A percentile compares a stretch with the other conserved stretches of the same genome.
Conservation (phyloP, 2,888 invertebrate species). For the Hirtodrosophila cameraria region DNA sequence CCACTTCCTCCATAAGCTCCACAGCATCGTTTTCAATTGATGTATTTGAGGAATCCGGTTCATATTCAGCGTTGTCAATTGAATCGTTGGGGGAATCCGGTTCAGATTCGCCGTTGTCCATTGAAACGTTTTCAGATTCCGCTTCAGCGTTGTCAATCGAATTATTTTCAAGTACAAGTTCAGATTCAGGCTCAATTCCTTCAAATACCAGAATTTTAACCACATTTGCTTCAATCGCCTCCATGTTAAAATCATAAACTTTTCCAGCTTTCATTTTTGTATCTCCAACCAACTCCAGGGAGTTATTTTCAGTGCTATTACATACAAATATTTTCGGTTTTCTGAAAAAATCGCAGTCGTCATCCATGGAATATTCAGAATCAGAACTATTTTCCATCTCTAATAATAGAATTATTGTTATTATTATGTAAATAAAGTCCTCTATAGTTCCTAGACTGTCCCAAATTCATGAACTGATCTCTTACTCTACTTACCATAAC, state of each 20-base stretch:
- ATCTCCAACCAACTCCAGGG: neutral
- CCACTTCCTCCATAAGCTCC: too few relatives aligned
- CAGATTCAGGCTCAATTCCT: neutral
- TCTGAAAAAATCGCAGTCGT: constrained; percentile 11
- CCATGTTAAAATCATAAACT: neutral
- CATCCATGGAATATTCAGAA: constrained; percentile 2
- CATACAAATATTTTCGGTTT: constrained; percentile 2
- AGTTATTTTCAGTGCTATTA: neutral
- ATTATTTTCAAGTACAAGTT: too few relatives aligned
- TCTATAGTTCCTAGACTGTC: too few relatives aligned
- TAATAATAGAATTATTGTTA: too few relatives aligned
- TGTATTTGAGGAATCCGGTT: too few relatives aligned
- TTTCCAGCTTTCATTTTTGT: neutral
- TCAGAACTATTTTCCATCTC: neutral
- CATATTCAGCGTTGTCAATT: too few relatives aligned
- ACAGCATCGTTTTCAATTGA: neutral
- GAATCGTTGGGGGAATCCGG: too few relatives aligned
- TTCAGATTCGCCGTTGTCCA: too few relatives aligned
- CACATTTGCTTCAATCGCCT: neutral
- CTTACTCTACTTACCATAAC: too few relatives aligned
- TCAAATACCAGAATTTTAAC: constrained; percentile 20
- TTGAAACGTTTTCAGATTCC: neutral
- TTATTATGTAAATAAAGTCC: too few relatives aligned
- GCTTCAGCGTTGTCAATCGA: too few relatives aligned
- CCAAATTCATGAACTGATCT: too few relatives aligned